Evolutionary conservation across 2,797 vertebrate genomes (phyloP).

Genomic region (Protonibea diacanthus): DNA sequence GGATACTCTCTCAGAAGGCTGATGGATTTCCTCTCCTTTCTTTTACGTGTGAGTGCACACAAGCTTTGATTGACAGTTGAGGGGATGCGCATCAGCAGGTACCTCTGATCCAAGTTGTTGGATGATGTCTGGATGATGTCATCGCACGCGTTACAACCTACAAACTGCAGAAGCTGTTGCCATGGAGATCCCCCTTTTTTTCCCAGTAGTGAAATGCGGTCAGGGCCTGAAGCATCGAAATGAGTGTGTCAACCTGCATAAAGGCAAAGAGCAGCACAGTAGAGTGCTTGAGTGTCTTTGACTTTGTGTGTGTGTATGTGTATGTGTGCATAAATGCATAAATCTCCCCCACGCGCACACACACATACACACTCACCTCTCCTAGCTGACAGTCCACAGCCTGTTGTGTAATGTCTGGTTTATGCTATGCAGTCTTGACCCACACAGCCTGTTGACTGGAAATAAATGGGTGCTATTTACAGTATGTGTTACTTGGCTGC

Average conservation of each 20-base stretch:
- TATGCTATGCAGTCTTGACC: constrained; percentile 43
- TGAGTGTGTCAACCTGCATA: constrained; percentile 73
- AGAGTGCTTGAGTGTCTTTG: constrained; percentile 28
- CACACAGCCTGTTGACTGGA: constrained; percentile 33
- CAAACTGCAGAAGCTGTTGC: constrained; percentile 79
- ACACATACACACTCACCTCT: neutral
- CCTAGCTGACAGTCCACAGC: constrained; percentile 18
- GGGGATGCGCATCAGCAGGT: constrained; percentile 43
- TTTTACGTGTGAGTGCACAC: neutral
- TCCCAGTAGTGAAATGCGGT: constrained; percentile 64
- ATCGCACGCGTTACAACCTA: constrained; percentile 60
- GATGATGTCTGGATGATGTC: constrained; percentile 65
- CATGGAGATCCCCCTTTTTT: constrained; percentile 66
- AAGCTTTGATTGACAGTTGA: constrained; percentile 43
- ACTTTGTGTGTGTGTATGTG: neutral
- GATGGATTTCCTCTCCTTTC: neutral
- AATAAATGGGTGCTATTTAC: constrained; percentile 46
- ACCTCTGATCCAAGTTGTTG: constrained; percentile 47
- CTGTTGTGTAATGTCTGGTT: constrained; percentile 43
- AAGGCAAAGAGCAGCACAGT: constrained; percentile 54
- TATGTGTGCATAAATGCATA: neutral
- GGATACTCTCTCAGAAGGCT: neutral
- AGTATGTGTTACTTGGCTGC: constrained; percentile 37
- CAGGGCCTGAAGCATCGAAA: constrained; percentile 68
- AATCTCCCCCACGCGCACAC: neutral